A percentile compares a stretch with the other conserved stretches of the same genome.
Conservation (phyloP, 2,797 vertebrate genomes). For the Helarctos malayanus region DNA sequence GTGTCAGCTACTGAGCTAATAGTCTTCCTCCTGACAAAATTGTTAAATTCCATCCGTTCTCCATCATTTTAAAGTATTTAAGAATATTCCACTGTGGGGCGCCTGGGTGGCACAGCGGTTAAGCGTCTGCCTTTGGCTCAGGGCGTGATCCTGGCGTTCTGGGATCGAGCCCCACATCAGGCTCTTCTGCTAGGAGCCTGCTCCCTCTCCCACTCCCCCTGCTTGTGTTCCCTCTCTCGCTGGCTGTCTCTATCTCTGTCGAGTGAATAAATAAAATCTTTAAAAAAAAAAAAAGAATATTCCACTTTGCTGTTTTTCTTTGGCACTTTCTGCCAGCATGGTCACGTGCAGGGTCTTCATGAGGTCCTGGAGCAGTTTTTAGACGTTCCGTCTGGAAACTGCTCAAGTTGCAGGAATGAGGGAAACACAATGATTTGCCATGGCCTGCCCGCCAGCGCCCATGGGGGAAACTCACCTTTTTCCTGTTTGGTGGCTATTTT, state of each 20-base stretch:
- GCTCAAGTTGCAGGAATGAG: fast-evolving
- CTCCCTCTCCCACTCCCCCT: too few species aligned
- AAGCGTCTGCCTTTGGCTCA: too few species aligned
- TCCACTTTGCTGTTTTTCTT: not conserved
- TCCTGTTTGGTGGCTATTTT: conserved; percentile 26
- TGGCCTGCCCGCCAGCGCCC: not conserved
- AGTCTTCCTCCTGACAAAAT: not conserved
- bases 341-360: not conserved
- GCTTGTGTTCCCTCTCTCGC: too few species aligned
- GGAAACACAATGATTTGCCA: not conserved
- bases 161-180: too few species aligned
- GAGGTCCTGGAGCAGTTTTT: not conserved
- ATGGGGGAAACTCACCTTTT: not conserved
- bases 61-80: not conserved
- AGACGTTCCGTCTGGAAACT: not conserved
- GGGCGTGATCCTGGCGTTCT: too few species aligned
- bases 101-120: too few species aligned
- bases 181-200: too few species aligned
- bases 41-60: not conserved
- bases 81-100: not conserved
- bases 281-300: not conserved
- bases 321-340: not conserved
- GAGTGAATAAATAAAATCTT: too few species aligned
- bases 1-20: not conserved
- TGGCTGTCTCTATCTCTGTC: too few species aligned